These are phyloP conservation scores for Onychomys torridus DNA, from an alignment of 2,797 vertebrate species.

Conservation along the genomic window DNA sequence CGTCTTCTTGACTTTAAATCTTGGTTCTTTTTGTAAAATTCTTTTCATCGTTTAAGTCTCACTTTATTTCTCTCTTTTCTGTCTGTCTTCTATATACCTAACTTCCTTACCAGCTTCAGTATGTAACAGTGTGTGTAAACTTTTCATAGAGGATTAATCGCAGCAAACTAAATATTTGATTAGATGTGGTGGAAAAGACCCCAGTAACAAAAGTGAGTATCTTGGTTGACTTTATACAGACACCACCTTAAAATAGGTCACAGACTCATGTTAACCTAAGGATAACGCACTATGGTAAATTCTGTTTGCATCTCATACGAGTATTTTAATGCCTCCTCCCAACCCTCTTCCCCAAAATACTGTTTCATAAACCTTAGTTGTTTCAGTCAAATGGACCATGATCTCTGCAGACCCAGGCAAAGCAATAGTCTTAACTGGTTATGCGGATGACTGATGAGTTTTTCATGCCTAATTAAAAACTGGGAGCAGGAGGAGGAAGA, in stretches of 20 bases:
- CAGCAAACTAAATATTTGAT: background rate
- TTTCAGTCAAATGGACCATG: background rate
- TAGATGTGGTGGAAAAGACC: background rate
- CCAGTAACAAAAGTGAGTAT: background rate
- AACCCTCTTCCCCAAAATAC: background rate
- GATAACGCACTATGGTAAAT: background rate
- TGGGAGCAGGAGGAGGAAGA: background rate
- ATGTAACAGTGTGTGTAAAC: background rate
- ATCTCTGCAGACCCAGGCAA: background rate
- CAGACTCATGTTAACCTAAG: background rate
- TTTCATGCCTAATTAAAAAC: conserved; percentile 1
- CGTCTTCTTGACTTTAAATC: background rate
- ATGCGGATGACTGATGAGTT: background rate
- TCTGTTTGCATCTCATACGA: background rate
- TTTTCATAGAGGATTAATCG: background rate
- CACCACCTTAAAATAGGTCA: background rate
- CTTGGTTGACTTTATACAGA: background rate
- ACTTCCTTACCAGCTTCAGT: background rate
- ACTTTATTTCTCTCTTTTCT: background rate
- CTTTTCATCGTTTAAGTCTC: background rate
- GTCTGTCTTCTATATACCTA: background rate
- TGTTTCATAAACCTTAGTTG: background rate
- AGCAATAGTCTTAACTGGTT: background rate
- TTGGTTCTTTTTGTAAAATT: background rate
- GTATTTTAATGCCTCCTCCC: background rate